phyloP scores from a whole-genome alignment of 2,113 vertebrate species.

The Fulmarus glacialis region DNA sequence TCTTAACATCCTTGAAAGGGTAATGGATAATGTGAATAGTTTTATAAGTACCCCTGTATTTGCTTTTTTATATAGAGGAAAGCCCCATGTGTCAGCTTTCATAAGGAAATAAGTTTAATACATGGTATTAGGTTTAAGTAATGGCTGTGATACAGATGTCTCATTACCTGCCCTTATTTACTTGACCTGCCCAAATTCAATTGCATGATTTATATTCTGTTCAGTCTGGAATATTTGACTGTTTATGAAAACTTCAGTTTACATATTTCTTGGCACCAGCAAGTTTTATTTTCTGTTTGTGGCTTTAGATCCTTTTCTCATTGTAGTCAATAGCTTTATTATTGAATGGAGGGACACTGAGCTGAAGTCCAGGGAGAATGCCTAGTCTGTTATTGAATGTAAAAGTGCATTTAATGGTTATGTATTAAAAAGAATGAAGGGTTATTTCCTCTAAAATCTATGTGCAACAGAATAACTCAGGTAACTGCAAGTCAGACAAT shows the following conservation, averaged over 20 bases:
- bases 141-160: not conserved
- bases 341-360: not conserved
- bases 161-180: not conserved
- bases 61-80: not conserved
- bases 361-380: not conserved
- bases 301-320: not conserved
- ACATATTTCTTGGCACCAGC: not conserved
- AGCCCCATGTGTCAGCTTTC: not conserved
- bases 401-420: not conserved
- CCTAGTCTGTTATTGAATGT: not conserved
- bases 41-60: not conserved
- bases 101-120: not conserved
- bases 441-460: not conserved
- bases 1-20: not conserved
- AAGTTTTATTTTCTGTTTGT: not conserved
- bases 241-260: not conserved
- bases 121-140: rapidly evolving
- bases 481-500: not conserved
- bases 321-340: not conserved
- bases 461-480: not conserved
- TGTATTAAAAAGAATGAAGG: not conserved
- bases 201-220: not conserved
- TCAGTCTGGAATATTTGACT: not conserved
- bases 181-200: not conserved
- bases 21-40: not conserved